Conservation (phyloP, 2,888 invertebrate species). For the Tipula confusa region DNA sequence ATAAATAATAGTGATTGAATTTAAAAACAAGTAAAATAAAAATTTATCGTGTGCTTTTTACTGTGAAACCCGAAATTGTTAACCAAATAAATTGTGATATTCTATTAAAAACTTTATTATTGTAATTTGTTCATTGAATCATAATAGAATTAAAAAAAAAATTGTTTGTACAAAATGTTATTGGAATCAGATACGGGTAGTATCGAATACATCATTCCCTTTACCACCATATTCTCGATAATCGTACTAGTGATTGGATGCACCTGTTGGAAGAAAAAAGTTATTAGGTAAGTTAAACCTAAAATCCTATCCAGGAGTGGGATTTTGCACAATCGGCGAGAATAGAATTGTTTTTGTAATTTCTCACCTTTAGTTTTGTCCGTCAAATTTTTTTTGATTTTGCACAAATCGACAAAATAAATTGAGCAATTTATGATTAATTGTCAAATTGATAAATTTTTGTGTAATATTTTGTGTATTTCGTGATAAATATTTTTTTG, state of each 20-base stretch:
- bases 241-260: background rate
- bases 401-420: no score
- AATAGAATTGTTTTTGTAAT: no score
- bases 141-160: background rate
- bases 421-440: no score
- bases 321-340: no score
- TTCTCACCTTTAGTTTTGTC: no score
- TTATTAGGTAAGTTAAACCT: background rate
- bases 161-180: background rate
- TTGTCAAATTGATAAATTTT: no score
- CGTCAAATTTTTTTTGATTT: no score
- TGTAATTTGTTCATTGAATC: background rate
- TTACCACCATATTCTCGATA: background rate
- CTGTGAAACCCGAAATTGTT: background rate
- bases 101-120: background rate
- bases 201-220: background rate
- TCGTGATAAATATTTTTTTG: no score
- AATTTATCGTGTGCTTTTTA: background rate
- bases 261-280: slow-evolving; percentile 12
- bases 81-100: background rate
- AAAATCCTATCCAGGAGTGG: background rate
- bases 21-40: no score
- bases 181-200: background rate
- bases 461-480: no score
- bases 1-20: background rate